These are phyloP conservation scores for Oncorhynchus nerka DNA, from an alignment of 2,113 vertebrate genomes.

Conservation along the genomic window DNA sequence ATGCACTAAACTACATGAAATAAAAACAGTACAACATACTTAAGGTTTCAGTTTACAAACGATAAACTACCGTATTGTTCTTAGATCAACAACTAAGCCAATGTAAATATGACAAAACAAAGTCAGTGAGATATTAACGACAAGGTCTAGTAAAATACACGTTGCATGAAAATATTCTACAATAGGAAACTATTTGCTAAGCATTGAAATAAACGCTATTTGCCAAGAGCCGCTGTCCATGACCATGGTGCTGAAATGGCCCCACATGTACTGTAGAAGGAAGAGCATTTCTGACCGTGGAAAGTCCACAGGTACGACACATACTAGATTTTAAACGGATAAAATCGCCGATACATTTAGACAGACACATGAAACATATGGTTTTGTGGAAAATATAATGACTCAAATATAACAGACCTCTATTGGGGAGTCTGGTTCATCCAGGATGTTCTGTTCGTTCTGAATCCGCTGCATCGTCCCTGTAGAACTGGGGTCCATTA, in stretches of 20 bases:
- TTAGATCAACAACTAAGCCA: neutral
- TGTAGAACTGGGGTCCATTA: slow-evolving; percentile 1
- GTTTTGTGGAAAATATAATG: neutral
- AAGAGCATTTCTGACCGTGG: too few species aligned
- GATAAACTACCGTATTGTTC: too few species aligned
- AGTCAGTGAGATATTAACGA: neutral
- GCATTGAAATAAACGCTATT: too few species aligned
- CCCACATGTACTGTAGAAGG: too few species aligned
- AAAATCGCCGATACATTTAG: neutral
- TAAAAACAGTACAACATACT: too few species aligned
- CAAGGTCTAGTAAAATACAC: neutral
- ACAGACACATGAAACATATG: neutral
- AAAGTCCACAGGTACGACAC: neutral
- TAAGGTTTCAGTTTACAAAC: too few species aligned
- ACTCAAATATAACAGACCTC: neutral
- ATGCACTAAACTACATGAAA: neutral
- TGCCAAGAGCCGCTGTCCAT: too few species aligned
- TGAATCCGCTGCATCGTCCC: slow-evolving; percentile 8
- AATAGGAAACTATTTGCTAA: too few species aligned
- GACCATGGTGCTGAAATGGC: too few species aligned
- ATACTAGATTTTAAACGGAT: neutral
- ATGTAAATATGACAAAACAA: neutral
- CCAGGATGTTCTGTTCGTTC: neutral
- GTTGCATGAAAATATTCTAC: too few species aligned
- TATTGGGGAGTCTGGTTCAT: neutral